phyloP scores from a whole-genome alignment of 2,113 vertebrate genomes.

The Rynchops niger region DNA sequence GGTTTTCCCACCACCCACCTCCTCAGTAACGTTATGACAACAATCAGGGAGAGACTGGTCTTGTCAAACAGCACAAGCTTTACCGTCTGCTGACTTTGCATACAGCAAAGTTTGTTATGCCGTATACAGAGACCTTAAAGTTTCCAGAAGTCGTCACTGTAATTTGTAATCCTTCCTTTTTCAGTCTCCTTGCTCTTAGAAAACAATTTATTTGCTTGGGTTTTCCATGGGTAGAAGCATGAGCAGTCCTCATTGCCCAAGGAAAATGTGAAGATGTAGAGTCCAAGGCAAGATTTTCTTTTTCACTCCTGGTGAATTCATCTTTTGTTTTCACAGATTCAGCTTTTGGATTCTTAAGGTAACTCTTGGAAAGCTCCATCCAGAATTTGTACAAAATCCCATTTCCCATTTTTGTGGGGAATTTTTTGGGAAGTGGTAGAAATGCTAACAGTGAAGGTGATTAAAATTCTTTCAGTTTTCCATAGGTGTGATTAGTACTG shows the following conservation, averaged over 20 bases:
- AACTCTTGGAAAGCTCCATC: background rate
- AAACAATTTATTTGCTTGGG: background rate
- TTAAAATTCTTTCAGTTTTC: background rate
- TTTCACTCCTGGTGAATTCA: background rate
- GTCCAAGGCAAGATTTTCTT: background rate
- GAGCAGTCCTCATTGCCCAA: background rate
- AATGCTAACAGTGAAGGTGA: background rate
- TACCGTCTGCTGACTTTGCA: background rate
- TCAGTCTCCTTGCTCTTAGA: background rate
- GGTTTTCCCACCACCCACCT: background rate
- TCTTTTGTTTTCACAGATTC: background rate
- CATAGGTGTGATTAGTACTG: background rate
- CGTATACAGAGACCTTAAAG: background rate
- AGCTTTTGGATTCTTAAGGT: background rate
- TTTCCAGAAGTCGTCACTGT: background rate
- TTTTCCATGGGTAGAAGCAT: background rate
- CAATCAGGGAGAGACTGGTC: background rate
- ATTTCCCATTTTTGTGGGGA: background rate
- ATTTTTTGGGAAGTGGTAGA: background rate
- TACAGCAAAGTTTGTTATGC: background rate
- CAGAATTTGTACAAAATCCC: background rate
- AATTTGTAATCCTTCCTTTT: background rate
- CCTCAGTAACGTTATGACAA: accelerated
- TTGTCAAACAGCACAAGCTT: background rate
- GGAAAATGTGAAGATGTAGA: background rate